Evolutionary conservation across 2,113 vertebrate species (phyloP), one percentile per base, ranked within the genome.

Genomic region (Oenanthe oenanthe): DNA sequence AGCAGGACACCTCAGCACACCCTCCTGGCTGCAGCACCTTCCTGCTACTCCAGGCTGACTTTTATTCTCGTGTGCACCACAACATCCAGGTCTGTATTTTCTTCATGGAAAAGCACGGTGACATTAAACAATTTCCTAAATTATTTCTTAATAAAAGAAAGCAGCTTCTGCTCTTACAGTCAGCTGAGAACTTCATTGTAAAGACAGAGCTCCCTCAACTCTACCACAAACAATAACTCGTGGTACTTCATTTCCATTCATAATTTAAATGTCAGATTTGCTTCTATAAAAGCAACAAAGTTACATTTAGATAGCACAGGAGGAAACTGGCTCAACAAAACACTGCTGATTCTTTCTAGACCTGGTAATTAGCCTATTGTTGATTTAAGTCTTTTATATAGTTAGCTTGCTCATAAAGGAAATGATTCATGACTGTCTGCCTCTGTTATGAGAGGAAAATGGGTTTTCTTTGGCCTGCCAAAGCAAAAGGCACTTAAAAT

Each of bases 361-460:
- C 29, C 34, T 66, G 42, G 24, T 70, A 92, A 95, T 91, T 71
- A 91, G 47, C n/a, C 75, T 29, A 73, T 22, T 92, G 74, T 74
- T 77, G 45, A 93, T 83, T 93, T 66, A 66, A 86, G 26, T 47
- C 57, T 92, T 78, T 95, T 79, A 89, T 70, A 73, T 26, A 83
- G 67, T 88, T 88, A 94, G 54, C 24, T 85, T 10, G 2, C 91
- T 93, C 82, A 94, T 90, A 88, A 90, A 85, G 79, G 88, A 93
- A 94, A 92, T 90, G 42, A 93, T 85, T 95, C 74, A 93, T 42
- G 62, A 79, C 53, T 47, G 42, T 15, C 82, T 75, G 62, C 36
- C 68, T 77, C 51, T 84, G 47, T 81, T 91, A 87, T n/a, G 50
- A 83, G 51, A 80, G 62, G 88, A 79, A 95, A 96, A 95, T 90